phyloP scores from a whole-genome alignment of 2,113 vertebrate species.

The Corythornis vintsioides region DNA sequence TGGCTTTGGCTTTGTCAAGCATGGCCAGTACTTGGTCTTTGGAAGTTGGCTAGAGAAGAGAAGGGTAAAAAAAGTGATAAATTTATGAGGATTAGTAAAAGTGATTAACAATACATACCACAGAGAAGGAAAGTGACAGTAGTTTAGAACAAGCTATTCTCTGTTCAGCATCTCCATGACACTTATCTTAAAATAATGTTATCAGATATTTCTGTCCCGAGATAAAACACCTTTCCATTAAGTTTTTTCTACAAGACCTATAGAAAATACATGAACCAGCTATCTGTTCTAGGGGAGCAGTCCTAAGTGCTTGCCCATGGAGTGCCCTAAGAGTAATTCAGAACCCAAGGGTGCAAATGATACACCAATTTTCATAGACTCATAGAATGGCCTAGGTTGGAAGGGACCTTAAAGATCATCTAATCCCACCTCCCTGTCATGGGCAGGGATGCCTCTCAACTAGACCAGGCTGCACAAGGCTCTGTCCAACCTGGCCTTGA shows the following conservation, averaged over 20 bases:
- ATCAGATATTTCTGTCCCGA: background rate
- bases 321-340: background rate
- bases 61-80: background rate
- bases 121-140: background rate
- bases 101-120: background rate
- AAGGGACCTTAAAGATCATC: too few relatives aligned
- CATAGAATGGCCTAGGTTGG: too few relatives aligned
- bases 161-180: background rate
- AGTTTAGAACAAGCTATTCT: background rate
- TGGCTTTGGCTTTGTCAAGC: slow-evolving; percentile 93
- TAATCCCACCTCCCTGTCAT: too few relatives aligned
- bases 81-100: background rate
- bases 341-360: background rate
- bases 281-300: background rate
- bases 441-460: too few relatives aligned
- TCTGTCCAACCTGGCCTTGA: too few relatives aligned
- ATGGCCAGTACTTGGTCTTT: slow-evolving; percentile 93
- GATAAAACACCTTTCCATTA: background rate
- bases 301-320: rapidly evolving
- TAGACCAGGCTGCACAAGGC: too few relatives aligned
- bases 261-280: background rate
- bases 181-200: background rate
- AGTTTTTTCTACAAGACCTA: background rate
- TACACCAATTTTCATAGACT: background rate
- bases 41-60: slow-evolving; percentile 84